Evolutionary conservation across 2,113 vertebrate genomes (phyloP).

Genomic region (Trematocara unimaculatum): DNA sequence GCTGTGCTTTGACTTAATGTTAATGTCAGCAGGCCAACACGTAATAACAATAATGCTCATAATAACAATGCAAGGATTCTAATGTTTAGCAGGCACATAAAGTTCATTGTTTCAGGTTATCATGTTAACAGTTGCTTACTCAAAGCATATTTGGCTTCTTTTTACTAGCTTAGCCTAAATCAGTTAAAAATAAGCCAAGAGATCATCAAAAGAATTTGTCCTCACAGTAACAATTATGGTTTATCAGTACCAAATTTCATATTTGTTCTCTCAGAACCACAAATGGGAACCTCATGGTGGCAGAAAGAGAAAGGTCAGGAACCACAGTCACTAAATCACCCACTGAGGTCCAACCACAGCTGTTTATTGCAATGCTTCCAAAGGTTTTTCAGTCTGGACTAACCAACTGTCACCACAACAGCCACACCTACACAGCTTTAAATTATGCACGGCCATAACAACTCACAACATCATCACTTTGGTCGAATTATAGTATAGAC

Average conservation of each 20-base stretch:
- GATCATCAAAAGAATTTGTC: not conserved
- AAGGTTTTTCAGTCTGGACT: not conserved
- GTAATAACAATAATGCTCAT: not conserved
- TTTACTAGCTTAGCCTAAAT: not conserved
- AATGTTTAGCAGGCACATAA: not conserved
- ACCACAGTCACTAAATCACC: not conserved
- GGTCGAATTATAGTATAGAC: not conserved
- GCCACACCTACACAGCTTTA: not conserved
- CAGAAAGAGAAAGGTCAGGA: not conserved
- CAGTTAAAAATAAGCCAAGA: not conserved
- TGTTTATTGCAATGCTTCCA: not conserved
- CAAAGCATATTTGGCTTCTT: not conserved
- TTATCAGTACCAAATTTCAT: not conserved
- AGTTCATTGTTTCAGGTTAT: not conserved
- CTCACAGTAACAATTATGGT: not conserved
- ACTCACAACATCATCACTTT: not conserved
- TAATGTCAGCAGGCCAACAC: not conserved
- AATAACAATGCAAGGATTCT: not conserved
- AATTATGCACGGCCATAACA: not conserved
- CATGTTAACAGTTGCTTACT: not conserved
- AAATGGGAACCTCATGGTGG: not conserved
- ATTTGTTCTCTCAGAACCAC: not conserved
- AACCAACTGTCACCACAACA: not conserved
- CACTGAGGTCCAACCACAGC: not conserved
- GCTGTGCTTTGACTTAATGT: not conserved